phyloP scores from a whole-genome alignment of 1,140 invertebrate species.

The Cydia strobilella region DNA sequence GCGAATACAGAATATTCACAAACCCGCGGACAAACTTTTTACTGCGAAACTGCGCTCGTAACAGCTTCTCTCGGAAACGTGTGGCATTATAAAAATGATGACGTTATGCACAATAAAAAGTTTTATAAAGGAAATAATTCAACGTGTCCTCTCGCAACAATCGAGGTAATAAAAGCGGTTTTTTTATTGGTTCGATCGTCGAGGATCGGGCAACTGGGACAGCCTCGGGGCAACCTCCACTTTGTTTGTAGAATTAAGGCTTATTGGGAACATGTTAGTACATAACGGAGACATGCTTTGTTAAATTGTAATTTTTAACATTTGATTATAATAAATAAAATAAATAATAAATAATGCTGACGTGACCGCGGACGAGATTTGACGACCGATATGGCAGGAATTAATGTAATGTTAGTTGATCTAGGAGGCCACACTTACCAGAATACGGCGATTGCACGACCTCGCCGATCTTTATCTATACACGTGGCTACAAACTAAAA shows the following conservation, averaged over 20 bases:
- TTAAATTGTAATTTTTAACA: too few relatives aligned
- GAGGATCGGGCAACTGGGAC: slow-evolving; percentile 52
- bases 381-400: slow-evolving; percentile 43
- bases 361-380: slow-evolving; percentile 44
- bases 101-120: slow-evolving; percentile 42
- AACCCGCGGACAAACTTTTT: slow-evolving; percentile 38
- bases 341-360: too few relatives aligned
- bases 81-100: slow-evolving; percentile 50
- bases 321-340: too few relatives aligned
- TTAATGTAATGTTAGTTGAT: slow-evolving; percentile 49
- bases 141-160: slow-evolving; percentile 53
- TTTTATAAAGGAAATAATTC: slow-evolving; percentile 53
- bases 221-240: slow-evolving; percentile 60
- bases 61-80: slow-evolving; percentile 24
- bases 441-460: slow-evolving; percentile 49
- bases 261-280: slow-evolving; percentile 56
- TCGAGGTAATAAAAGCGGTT: slow-evolving; percentile 52
- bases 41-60: slow-evolving; percentile 38
- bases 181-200: slow-evolving; percentile 54
- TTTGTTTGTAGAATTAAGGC: slow-evolving; percentile 57
- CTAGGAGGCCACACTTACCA: slow-evolving; percentile 53
- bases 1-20: slow-evolving; percentile 41
- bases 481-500: slow-evolving; percentile 15
- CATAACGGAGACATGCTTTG: slow-evolving; percentile 46
- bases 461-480: slow-evolving; percentile 49